Percentiles rank a stretch among this genome's conserved stretches.
Evolutionary conservation across 1,140 invertebrate species (phyloP).

Genomic region (Drosophila nikananu): DNA sequence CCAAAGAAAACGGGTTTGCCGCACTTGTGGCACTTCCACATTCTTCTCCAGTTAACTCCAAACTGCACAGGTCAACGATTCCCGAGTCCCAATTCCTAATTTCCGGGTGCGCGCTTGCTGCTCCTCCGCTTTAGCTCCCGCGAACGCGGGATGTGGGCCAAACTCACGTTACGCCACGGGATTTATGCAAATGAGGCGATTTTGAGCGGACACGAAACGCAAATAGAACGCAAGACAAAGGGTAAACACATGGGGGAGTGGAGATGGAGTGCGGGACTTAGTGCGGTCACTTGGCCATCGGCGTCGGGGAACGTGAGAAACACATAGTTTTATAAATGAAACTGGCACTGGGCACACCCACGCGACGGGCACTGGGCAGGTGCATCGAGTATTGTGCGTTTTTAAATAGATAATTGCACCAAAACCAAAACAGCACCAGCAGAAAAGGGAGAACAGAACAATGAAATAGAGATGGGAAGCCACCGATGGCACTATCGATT

Average conservation of each 20-base stretch:
- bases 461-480: conserved; percentile 18
- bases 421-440: conserved; percentile 70
- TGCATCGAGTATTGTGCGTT: conserved; percentile 44
- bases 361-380: conserved; percentile 17
- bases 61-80: conserved; percentile 58
- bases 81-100: conserved; percentile 31
- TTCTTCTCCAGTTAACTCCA: conserved; percentile 77
- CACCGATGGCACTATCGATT: not conserved
- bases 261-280: conserved; percentile 35
- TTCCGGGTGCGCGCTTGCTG: conserved; percentile 13
- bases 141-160: conserved; percentile 11
- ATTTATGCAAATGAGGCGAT: conserved; percentile 62
- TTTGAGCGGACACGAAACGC: conserved; percentile 61
- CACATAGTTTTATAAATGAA: conserved; percentile 67
- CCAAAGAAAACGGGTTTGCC: conserved; percentile 95
- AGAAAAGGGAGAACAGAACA: conserved; percentile 48
- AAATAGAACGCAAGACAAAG: conserved; percentile 73
- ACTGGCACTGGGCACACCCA: conserved; percentile 38
- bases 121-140: conserved; percentile 12
- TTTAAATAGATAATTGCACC: conserved; percentile 70
- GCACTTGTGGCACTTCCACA: conserved; percentile 96
- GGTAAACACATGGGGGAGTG: conserved; percentile 67
- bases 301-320: conserved; percentile 15
- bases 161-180: conserved; percentile 41
- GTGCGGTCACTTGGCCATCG: conserved; percentile 43